A percentile compares a stretch with the other conserved stretches of the same genome.
Conservation (phyloP, 2,113 vertebrate genomes). For the Macroglossus sobrinus region DNA sequence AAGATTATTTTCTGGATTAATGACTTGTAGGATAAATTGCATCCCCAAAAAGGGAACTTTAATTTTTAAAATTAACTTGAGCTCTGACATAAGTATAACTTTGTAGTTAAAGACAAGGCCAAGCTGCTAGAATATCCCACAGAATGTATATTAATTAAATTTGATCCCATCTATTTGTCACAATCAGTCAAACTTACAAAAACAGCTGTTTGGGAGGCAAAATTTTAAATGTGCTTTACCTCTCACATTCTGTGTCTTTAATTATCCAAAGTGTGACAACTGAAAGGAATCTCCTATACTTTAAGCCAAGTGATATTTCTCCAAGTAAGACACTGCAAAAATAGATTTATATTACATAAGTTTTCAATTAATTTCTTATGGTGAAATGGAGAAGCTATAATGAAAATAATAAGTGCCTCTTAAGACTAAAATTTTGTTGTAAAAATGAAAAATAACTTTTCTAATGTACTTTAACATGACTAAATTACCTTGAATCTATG, state of each 20-base stretch:
- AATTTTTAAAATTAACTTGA: not conserved
- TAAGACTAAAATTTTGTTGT: not conserved
- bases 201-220: not conserved
- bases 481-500: not conserved
- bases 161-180: not conserved
- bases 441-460: constrained; percentile 18
- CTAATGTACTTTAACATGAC: not conserved
- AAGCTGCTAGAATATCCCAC: not conserved
- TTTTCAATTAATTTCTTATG: constrained; percentile 27
- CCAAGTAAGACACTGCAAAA: not conserved
- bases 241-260: not conserved
- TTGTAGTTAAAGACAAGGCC: not conserved
- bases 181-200: not conserved
- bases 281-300: not conserved
- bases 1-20: not conserved
- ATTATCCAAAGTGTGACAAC: not conserved
- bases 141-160: constrained; percentile 4
- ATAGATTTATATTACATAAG: not conserved
- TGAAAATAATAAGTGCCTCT: not conserved
- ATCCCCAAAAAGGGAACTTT: not conserved
- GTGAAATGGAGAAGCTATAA: not conserved
- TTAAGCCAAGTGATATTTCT: not conserved
- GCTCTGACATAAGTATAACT: not conserved
- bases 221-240: not conserved
- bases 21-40: not conserved